These are phyloP conservation scores for Dromaius novaehollandiae DNA, from an alignment of 2,113 vertebrate species.

Conservation along the genomic window DNA sequence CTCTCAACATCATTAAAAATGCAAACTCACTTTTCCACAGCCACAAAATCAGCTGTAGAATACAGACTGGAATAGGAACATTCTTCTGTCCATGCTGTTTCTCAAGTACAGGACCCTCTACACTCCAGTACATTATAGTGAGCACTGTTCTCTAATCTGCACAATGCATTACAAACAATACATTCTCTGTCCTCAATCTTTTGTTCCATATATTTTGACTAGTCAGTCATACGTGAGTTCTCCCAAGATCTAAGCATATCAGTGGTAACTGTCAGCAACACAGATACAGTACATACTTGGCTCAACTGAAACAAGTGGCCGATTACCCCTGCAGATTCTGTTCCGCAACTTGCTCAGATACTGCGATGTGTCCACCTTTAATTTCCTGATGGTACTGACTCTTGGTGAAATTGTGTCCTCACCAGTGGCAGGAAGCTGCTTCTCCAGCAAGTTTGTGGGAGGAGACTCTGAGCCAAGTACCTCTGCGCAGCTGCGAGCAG, in stretches of 20 bases:
- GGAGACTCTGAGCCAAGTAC: not conserved
- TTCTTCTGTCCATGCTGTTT: not conserved
- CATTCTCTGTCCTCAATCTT: not conserved
- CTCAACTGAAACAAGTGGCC: constrained; percentile 66
- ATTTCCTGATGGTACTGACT: not conserved
- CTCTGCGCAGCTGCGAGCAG: not conserved
- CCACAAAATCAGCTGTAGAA: not conserved
- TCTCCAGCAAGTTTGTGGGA: not conserved
- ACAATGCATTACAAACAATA: not conserved
- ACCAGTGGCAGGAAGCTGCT: not conserved
- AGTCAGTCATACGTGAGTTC: not conserved
- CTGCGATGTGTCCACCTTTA: constrained; percentile 1
- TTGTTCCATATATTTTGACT: not conserved
- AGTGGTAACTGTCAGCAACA: not conserved
- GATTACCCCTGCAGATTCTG: constrained; percentile 63
- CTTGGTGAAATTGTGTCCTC: not conserved
- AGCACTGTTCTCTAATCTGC: not conserved
- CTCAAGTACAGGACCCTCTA: not conserved
- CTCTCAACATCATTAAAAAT: not conserved
- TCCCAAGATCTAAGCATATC: not conserved
- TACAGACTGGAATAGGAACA: not conserved
- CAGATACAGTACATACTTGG: constrained; percentile 74
- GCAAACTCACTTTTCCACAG: not conserved
- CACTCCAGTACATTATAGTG: not conserved
- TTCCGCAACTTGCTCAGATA: constrained; percentile 25